Conservation (phyloP, 2,888 invertebrate genomes). For the Periphyllus acericola region DNA sequence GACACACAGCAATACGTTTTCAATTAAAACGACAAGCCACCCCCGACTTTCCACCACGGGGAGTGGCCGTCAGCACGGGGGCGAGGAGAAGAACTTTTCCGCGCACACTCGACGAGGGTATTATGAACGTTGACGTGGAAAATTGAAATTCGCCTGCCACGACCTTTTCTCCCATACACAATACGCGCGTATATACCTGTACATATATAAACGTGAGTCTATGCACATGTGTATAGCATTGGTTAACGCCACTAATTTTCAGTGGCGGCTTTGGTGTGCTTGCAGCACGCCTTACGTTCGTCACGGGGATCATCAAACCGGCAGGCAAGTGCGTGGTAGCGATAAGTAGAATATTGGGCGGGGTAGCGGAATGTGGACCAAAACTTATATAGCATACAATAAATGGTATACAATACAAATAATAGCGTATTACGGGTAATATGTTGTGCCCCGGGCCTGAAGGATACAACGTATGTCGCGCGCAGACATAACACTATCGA, state of each 20-base stretch:
- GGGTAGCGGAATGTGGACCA: neutral
- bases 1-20: neutral
- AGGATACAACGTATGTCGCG: neutral
- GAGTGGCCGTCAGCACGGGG: neutral
- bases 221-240: too few species aligned
- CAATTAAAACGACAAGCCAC: constrained; percentile 22
- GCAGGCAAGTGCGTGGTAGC: neutral
- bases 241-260: too few species aligned
- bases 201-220: too few species aligned
- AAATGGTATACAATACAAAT: neutral
- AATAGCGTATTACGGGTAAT: too few species aligned
- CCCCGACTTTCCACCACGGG: neutral
- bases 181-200: neutral
- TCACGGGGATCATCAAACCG: neutral
- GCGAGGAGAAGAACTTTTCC: neutral
- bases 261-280: too few species aligned
- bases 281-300: neutral
- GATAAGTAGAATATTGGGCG: neutral
- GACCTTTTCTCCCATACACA: neutral
- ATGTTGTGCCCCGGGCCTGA: neutral
- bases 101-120: neutral
- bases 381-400: neutral
- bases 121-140: constrained; percentile 1
- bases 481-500: neutral
- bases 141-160: constrained; percentile 18